Evolutionary conservation across 2,797 vertebrate genomes (phyloP).

Genomic region (Anguilla obscura): DNA sequence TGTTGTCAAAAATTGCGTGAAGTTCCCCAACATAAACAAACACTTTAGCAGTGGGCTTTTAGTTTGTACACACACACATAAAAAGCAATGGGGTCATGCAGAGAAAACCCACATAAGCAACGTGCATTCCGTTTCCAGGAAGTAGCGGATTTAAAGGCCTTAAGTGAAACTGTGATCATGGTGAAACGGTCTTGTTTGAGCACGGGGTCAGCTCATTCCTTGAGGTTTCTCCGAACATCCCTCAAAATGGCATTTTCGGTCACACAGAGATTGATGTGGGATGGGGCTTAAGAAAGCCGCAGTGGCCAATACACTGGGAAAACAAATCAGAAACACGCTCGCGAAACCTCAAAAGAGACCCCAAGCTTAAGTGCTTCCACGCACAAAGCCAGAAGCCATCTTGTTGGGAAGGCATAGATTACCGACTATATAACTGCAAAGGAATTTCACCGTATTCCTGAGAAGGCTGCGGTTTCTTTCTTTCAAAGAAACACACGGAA

Average conservation of each 20-base stretch:
- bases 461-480: background rate
- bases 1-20: no score
- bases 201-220: constrained; percentile 11
- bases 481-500: background rate
- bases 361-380: background rate
- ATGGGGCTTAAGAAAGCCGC: background rate
- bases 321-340: background rate
- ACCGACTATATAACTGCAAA: background rate
- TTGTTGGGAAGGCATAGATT: background rate
- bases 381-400: background rate
- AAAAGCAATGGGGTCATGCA: background rate
- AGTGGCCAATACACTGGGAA: background rate
- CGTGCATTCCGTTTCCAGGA: background rate
- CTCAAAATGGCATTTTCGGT: background rate
- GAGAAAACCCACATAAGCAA: background rate
- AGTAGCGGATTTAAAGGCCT: background rate
- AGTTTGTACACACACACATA: background rate
- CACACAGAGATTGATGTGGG: background rate
- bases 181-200: background rate
- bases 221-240: background rate
- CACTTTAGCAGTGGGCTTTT: background rate
- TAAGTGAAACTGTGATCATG: background rate
- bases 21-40: background rate
- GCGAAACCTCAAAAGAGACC: background rate
- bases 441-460: background rate